A percentile compares a stretch with the other conserved stretches of the same genome.
Evolutionary conservation across 2,113 vertebrate species (phyloP).

Genomic region (Anas platyrhynchos): DNA sequence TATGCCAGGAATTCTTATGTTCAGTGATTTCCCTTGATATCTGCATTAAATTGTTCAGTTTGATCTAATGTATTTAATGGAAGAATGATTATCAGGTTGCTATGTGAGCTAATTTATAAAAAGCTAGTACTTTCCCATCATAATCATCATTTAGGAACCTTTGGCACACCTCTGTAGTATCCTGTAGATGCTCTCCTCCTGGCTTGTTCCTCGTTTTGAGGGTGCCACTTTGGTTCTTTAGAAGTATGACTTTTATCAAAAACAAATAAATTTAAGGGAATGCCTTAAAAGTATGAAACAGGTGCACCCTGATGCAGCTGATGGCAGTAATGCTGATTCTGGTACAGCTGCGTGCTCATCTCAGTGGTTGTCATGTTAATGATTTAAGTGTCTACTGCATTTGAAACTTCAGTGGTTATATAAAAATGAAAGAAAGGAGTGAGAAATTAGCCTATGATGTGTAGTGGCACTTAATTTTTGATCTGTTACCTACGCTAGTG

Average conservation of each 20-base stretch:
- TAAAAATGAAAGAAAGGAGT: neutral
- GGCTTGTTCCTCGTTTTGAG: neutral
- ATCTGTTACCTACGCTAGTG: neutral
- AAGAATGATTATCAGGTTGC: neutral
- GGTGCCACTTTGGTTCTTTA: neutral
- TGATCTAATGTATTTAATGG: neutral
- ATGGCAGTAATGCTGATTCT: neutral
- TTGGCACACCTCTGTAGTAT: neutral
- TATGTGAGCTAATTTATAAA: neutral
- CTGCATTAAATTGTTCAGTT: neutral
- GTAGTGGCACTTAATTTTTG: neutral
- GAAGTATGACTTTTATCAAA: neutral
- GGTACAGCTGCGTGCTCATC: neutral
- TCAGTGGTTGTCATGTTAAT: neutral
- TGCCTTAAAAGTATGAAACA: neutral
- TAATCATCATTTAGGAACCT: neutral
- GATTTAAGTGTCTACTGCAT: neutral
- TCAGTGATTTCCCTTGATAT: neutral
- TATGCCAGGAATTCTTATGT: neutral
- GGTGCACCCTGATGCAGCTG: neutral
- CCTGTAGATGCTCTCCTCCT: neutral
- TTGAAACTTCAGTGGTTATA: neutral
- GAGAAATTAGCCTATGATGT: neutral
- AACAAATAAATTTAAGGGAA: neutral
- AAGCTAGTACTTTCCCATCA: neutral